A percentile compares a stretch with the other conserved stretches of the same genome.
phyloP scores from a whole-genome alignment of 2,888 invertebrate species.

The Sisyra terminalis region DNA sequence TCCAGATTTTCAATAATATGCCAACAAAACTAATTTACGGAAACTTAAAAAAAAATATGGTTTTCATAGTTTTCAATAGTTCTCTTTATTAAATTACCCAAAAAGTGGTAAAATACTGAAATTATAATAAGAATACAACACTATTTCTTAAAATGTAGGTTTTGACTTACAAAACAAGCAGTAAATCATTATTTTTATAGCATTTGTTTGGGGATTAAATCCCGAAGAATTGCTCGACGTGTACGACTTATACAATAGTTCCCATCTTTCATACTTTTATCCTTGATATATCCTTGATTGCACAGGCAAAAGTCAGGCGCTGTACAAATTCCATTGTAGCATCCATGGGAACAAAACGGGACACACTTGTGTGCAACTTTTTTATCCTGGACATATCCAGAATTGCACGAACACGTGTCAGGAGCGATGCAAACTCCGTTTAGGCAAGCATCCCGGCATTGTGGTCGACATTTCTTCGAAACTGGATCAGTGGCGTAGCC shows the following conservation, averaged over 20 bases:
- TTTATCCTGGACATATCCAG: constrained; percentile 13
- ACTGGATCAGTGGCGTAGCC: constrained; percentile 24
- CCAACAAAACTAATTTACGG: too few species aligned
- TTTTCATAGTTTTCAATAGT: too few species aligned
- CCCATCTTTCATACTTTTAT: constrained; percentile 41
- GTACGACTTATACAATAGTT: constrained; percentile 39
- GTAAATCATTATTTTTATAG: too few species aligned
- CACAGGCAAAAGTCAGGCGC: constrained; percentile 60
- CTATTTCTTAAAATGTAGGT: too few species aligned
- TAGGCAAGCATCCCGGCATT: constrained; percentile 35
- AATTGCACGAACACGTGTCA: constrained; percentile 23
- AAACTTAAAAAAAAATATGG: too few species aligned
- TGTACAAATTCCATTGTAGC: constrained; percentile 54
- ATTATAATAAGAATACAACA: too few species aligned
- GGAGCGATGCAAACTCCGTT: constrained; percentile 28
- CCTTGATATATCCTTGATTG: constrained; percentile 47
- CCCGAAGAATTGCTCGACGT: constrained; percentile 22
- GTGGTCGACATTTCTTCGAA: constrained; percentile 23
- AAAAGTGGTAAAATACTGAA: too few species aligned
- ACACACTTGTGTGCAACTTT: constrained; percentile 27
- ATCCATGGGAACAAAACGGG: constrained; percentile 48
- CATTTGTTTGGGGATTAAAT: constrained; percentile 21
- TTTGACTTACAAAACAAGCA: too few species aligned
- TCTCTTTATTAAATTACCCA: too few species aligned
- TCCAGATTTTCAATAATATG: too few species aligned